Conservation (phyloP, 2,888 invertebrate species). For the Drosophila ezoana region DNA sequence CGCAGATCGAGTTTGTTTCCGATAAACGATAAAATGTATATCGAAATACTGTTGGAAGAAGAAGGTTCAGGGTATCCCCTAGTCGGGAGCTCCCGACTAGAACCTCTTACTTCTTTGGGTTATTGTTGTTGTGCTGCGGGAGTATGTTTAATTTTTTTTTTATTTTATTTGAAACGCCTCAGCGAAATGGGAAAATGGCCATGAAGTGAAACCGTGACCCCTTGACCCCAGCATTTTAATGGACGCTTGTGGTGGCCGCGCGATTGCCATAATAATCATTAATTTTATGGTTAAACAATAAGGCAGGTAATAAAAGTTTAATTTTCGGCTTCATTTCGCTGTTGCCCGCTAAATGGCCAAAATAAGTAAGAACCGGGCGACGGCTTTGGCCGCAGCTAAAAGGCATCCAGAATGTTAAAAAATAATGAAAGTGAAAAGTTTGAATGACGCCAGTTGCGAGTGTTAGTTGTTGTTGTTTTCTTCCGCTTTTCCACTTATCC, state of each 20-base stretch:
- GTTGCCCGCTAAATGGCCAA: slow-evolving; percentile 50
- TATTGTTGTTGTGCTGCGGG: slow-evolving; percentile 24
- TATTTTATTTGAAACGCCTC: slow-evolving; percentile 61
- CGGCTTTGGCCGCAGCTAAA: slow-evolving; percentile 3
- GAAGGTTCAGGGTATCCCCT: too few relatives aligned
- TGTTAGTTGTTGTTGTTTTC: slow-evolving; percentile 19
- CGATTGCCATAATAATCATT: slow-evolving; percentile 81
- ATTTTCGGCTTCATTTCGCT: slow-evolving; percentile 58
- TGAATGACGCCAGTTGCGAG: slow-evolving; percentile 45
- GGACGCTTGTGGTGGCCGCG: slow-evolving; percentile 65
- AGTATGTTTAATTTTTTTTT: slow-evolving; percentile 62
- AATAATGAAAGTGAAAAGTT: slow-evolving; percentile 78
- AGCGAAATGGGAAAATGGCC: slow-evolving; percentile 37
- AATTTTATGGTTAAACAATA: slow-evolving; percentile 80
- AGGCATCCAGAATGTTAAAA: slow-evolving; percentile 61
- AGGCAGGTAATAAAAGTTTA: slow-evolving; percentile 80
- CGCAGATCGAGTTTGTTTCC: too few relatives aligned
- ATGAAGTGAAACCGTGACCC: slow-evolving; percentile 37
- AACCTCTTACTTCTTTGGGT: too few relatives aligned
- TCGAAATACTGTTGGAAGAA: too few relatives aligned
- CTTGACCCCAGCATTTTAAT: slow-evolving; percentile 51
- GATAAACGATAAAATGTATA: too few relatives aligned
- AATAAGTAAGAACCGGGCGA: slow-evolving; percentile 30
- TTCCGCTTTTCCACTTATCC: background rate
- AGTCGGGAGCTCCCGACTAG: too few relatives aligned